Evolutionary conservation across 30 jellyfish, hydroid and myxozoan species (phyloP), one percentile per base, ranked within the genome.

Genomic region (Hydractinia echinata): DNA sequence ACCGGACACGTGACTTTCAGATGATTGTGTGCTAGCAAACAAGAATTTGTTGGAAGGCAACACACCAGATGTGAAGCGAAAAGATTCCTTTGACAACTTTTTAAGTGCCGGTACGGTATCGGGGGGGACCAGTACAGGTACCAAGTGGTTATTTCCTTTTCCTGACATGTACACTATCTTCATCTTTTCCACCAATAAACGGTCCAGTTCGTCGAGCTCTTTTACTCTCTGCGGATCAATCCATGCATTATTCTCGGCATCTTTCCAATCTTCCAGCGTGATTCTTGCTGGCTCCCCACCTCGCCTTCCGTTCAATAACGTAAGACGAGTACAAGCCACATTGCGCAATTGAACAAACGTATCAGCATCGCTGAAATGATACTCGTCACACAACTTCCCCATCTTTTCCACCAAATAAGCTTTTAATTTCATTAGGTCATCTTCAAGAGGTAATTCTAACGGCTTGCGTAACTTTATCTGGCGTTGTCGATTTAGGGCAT

Each of bases 31-130:
- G n/a, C 68, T 56, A 10, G 68, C 68, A 56, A 56, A 56, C n/a
- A 56, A 56, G n/a, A n/a, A 56, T 9, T 9, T 56, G n/a, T 56
- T 56, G 13, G 68, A 10, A 10, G 68, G 68, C 68, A 56, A n/a
- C 68, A 56, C 68, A 56, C 68, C 68, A 56, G 68, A 56, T 56
- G 68, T 56, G 10, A n/a, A 9, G 68, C 68, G 68, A n/a, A 56
- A 56, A 56, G 68, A 56, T n/a, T 9, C 68, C 68, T 56, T n/a
- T n/a, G n/a, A n/a, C n/a, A n/a, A n/a, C n/a, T n/a, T n/a, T n/a
- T n/a, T n/a, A n/a, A n/a, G n/a, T n/a, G n/a, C n/a, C n/a, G n/a
- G n/a, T n/a, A n/a, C n/a, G n/a, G n/a, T n/a, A n/a, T n/a, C n/a
- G n/a, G n/a, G n/a, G n/a, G n/a, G n/a, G n/a, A n/a, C n/a, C n/a